phyloP scores from a whole-genome alignment of 2,797 vertebrate genomes.

The Coluber constrictor region DNA sequence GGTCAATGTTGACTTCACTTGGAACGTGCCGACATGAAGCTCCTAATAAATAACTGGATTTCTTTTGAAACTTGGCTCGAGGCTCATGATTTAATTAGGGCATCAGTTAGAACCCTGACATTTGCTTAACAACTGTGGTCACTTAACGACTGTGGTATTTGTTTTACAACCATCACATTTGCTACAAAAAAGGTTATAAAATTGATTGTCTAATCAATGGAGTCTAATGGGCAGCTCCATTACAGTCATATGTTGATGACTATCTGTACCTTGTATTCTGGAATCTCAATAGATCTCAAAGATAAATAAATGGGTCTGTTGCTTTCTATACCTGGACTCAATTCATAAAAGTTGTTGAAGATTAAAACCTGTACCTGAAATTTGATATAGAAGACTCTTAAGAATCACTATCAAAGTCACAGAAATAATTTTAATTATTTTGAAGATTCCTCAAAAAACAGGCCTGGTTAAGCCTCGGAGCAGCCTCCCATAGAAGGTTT shows the following conservation, averaged over 20 bases:
- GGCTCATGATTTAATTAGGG: too few species aligned
- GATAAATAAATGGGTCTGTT: background rate
- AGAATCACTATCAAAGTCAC: background rate
- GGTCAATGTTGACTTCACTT: too few species aligned
- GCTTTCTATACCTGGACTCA: background rate
- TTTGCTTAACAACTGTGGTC: background rate
- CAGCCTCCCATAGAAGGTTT: background rate
- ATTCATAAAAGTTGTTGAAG: background rate
- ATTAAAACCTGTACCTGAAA: background rate
- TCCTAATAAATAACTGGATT: too few species aligned
- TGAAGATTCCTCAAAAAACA: background rate
- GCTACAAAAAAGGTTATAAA: background rate
- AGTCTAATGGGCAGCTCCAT: background rate
- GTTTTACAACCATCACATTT: background rate
- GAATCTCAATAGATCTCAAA: background rate
- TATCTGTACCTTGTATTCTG: background rate
- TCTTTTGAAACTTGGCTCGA: too few species aligned
- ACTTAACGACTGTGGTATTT: background rate
- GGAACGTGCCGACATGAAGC: too few species aligned
- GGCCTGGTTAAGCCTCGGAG: background rate
- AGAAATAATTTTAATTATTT: background rate
- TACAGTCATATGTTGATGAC: background rate
- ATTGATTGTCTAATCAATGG: background rate
- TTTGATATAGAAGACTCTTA: background rate
- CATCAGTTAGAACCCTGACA: too few species aligned